Evolutionary conservation across 2,113 vertebrate genomes (phyloP), one percentile per base, ranked within the genome.

Genomic region (Phycodurus eques): DNA sequence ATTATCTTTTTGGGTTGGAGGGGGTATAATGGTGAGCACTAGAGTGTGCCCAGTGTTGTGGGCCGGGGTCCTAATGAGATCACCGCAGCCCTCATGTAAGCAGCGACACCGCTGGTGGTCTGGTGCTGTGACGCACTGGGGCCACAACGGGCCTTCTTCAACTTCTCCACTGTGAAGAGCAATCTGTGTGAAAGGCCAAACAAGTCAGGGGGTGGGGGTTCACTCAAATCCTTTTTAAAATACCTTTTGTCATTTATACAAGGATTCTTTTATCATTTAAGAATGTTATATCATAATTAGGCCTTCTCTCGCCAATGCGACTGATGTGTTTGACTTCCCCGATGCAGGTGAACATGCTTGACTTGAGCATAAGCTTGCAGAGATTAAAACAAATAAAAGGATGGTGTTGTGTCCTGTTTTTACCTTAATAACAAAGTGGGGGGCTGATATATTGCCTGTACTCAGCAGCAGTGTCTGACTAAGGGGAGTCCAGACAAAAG

Each of bases 31-130:
- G 27, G 68, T 42, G 87, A 90, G 88, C 88, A 88, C 85, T 80
- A 92, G 92, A 89, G 90, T 88, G 83, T 80, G 85, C 83, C 80
- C 83, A 83, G 85, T 71, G 90, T 91, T 89, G 85, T 91, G 81
- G 83, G 85, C 80, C 83, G 60, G 83, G 64, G 6, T 75, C 88
- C 89, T 95, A 94, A 95, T 96, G 92, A 94, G 93, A 95, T 95
- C 93, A 96, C 93, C 93, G 93, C 94, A 94, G 94, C 92, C 92
- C 91, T 92, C 92, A 90, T 93, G 91, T 93, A 91, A 94, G 91
- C 92, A 91, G 90, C 90, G 77, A 9, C 93, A 90, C 90, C 88
- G 87, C 89, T 94, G 93, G 94, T 95, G 95, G 95, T 95, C 95
- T 84, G 63, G 82, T 83, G 85, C 91, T 85, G 87, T 65, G 72